These are phyloP conservation scores for Epinephelus malabaricus DNA, from an alignment of 2,797 vertebrate species.

Conservation along the genomic window DNA sequence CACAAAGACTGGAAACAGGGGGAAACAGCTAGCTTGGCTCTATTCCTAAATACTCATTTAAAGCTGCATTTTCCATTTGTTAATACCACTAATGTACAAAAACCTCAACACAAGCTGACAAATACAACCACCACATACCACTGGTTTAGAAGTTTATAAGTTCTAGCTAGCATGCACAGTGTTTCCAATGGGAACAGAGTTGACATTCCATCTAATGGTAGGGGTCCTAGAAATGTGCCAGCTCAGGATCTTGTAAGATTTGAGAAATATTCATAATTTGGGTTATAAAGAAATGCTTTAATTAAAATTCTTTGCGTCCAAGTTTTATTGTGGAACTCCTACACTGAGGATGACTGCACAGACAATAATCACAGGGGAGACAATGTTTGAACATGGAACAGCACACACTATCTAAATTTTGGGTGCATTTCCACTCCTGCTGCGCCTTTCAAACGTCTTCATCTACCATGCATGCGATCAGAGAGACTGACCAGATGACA, in stretches of 20 bases:
- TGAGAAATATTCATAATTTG: not conserved
- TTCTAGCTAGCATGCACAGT: not conserved
- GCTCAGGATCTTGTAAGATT: not conserved
- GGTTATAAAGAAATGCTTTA: not conserved
- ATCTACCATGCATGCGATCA: no score
- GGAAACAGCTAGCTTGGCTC: no score
- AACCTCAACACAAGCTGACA: not conserved
- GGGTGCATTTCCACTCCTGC: no score
- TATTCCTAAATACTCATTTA: no score
- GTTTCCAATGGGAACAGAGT: not conserved
- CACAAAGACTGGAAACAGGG: no score
- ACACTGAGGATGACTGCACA: not conserved
- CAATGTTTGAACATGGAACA: no score
- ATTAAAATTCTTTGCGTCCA: not conserved
- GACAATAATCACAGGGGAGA: not conserved
- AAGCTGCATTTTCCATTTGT: not conserved
- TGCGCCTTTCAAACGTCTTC: no score
- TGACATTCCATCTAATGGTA: not conserved
- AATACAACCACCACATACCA: not conserved
- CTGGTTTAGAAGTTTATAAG: not conserved
- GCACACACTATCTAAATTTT: no score
- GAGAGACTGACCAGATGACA: no score
- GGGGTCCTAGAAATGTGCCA: not conserved
- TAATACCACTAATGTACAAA: not conserved
- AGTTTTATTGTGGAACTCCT: no score